phyloP scores from a whole-genome alignment of 2,888 invertebrate genomes.

The Trissolcus japonicus region DNA sequence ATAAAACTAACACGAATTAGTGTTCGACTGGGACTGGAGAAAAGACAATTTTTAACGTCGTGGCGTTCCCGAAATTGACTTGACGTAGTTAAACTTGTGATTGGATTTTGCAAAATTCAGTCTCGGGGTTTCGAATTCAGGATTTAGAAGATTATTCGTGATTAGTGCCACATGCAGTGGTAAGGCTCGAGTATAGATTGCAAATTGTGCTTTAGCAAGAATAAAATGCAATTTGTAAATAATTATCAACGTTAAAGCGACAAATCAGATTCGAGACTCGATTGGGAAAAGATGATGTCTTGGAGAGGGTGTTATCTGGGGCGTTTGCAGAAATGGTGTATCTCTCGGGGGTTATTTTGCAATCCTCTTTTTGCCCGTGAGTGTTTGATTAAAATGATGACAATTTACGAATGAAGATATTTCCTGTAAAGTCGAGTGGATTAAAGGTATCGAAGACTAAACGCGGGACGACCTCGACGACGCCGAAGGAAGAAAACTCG shows the following conservation, averaged over 20 bases:
- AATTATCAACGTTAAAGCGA: slow-evolving; percentile 16
- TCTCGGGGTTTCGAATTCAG: background rate
- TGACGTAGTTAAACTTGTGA: too few relatives aligned
- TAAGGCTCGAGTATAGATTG: too few relatives aligned
- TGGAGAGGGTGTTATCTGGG: slow-evolving; percentile 15
- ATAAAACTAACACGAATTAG: slow-evolving; percentile 39
- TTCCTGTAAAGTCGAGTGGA: slow-evolving; percentile 49
- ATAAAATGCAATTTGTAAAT: slow-evolving; percentile 19
- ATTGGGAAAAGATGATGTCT: slow-evolving; percentile 31
- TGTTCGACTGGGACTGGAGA: slow-evolving; percentile 5
- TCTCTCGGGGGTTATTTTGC: slow-evolving; percentile 19
- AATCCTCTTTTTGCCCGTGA: slow-evolving; percentile 31
- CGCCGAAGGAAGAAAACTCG: slow-evolving; percentile 50
- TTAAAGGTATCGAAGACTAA: slow-evolving; percentile 51
- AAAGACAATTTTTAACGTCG: too few relatives aligned
- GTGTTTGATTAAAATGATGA: slow-evolving; percentile 52
- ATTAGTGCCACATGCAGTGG: too few relatives aligned
- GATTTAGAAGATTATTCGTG: too few relatives aligned
- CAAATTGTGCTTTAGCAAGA: background rate
- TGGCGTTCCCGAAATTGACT: too few relatives aligned
- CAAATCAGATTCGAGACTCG: slow-evolving; percentile 29
- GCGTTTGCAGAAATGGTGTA: slow-evolving; percentile 26
- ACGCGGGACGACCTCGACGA: slow-evolving; percentile 34
- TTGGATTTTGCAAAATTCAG: too few relatives aligned
- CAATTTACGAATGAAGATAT: slow-evolving; percentile 57